phyloP scores from a whole-genome alignment of 2,113 vertebrate species.

The Psilopsiagon aurifrons region DNA sequence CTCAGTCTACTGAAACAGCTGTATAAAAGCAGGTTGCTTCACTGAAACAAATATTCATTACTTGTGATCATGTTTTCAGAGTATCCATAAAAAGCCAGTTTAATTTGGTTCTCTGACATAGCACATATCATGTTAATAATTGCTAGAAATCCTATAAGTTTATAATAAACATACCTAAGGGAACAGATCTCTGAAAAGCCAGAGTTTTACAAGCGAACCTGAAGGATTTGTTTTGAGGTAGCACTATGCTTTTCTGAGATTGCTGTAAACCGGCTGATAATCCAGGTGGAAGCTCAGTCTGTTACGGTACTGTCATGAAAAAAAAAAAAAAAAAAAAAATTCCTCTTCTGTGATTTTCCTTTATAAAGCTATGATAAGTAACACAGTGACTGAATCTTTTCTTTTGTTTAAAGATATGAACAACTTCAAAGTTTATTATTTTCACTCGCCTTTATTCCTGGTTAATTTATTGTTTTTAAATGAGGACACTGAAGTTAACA shows the following conservation, averaged over 20 bases:
- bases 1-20: background rate
- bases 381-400: background rate
- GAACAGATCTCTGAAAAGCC: conserved; percentile 54
- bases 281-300: background rate
- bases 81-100: background rate
- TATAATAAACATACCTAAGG: background rate
- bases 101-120: background rate
- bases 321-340: background rate
- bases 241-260: conserved; percentile 31
- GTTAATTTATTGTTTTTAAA: background rate
- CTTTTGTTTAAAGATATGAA: background rate
- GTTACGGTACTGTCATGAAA: background rate
- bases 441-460: background rate
- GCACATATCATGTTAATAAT: background rate
- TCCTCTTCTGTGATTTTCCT: background rate
- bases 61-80: background rate
- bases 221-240: background rate
- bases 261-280: conserved; percentile 27
- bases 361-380: background rate
- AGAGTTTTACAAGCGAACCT: conserved; percentile 11
- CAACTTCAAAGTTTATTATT: background rate
- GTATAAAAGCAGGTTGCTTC: background rate
- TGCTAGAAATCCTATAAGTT: background rate
- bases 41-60: background rate
- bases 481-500: background rate